These are phyloP conservation scores for Meganola albula DNA, from an alignment of 2,888 invertebrate species.

Conservation along the genomic window DNA sequence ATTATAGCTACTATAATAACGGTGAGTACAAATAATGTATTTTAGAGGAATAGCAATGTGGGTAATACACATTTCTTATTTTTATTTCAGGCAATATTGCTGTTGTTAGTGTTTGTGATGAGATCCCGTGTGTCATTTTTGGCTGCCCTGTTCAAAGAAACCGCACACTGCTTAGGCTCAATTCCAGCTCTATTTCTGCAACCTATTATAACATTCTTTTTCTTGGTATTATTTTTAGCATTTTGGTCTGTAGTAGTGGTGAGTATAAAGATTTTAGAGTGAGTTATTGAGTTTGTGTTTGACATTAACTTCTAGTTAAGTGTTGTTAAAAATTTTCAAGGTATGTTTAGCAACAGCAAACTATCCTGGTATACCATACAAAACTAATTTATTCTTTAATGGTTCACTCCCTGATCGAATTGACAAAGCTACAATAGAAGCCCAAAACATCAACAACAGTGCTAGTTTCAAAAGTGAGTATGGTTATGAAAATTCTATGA, in stretches of 20 bases:
- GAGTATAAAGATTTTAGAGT: slow-evolving; percentile 44
- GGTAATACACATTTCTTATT: neutral
- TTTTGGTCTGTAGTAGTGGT: slow-evolving; percentile 93
- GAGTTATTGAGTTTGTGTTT: neutral
- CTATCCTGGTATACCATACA: slow-evolving; percentile 78
- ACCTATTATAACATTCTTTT: slow-evolving; percentile 88
- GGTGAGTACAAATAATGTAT: slow-evolving; percentile 72
- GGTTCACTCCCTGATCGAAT: slow-evolving; percentile 44
- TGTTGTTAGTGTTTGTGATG: slow-evolving; percentile 85
- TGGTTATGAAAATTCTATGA: too few species aligned
- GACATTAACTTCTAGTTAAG: neutral
- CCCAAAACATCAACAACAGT: slow-evolving; percentile 46
- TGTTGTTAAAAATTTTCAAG: slow-evolving; percentile 41
- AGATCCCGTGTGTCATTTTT: slow-evolving; percentile 89
- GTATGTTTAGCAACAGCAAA: slow-evolving; percentile 90
- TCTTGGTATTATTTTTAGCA: slow-evolving; percentile 86
- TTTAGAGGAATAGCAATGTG: neutral
- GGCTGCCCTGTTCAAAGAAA: slow-evolving; percentile 91
- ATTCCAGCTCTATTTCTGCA: slow-evolving; percentile 92
- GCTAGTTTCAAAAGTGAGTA: slow-evolving; percentile 51
- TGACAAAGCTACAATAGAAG: slow-evolving; percentile 44
- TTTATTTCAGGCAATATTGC: slow-evolving; percentile 80
- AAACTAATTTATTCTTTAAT: slow-evolving; percentile 61
- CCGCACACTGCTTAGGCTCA: slow-evolving; percentile 89
- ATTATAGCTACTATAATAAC: slow-evolving; percentile 92